These are phyloP conservation scores for Alosa alosa DNA, from an alignment of 2,113 vertebrate genomes.

Conservation along the genomic window DNA sequence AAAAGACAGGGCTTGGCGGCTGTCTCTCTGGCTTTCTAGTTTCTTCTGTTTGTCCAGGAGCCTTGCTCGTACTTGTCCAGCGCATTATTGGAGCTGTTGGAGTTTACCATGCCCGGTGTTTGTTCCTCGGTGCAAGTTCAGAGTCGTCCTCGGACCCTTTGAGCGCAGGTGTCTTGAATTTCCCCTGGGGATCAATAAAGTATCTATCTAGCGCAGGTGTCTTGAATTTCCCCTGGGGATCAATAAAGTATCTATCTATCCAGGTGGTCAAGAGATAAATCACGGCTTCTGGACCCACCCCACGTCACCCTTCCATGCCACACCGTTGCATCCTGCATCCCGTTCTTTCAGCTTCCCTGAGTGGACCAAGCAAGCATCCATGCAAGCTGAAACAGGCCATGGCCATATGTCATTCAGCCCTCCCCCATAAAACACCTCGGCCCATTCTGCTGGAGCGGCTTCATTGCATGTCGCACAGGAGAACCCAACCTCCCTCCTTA, in stretches of 20 bases:
- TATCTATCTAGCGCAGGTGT: no score
- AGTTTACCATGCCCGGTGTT: not conserved
- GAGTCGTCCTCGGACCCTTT: slow-evolving; percentile 40
- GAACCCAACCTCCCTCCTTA: no score
- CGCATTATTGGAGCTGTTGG: not conserved
- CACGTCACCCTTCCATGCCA: slow-evolving; percentile 25
- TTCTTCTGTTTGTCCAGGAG: not conserved
- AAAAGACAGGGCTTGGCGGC: no score
- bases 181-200: no score
- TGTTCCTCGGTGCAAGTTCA: slow-evolving; percentile 48
- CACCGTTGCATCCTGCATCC: slow-evolving; percentile 36
- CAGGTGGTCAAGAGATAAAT: slow-evolving; percentile 39
- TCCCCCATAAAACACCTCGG: not conserved
- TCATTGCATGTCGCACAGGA: no score
- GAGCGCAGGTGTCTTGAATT: slow-evolving; percentile 30
- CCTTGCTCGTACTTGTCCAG: slow-evolving; percentile 6
- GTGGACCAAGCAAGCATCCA: not conserved
- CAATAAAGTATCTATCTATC: no score
- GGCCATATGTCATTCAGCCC: not conserved
- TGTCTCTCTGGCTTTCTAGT: no score
- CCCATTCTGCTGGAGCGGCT: slow-evolving; percentile 8
- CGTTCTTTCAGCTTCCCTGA: not conserved
- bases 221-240: no score
- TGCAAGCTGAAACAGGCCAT: slow-evolving; percentile 30
- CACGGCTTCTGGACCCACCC: slow-evolving; percentile 33